Conservation (phyloP, 2,113 vertebrate species). For the Petroica traversi region DNA sequence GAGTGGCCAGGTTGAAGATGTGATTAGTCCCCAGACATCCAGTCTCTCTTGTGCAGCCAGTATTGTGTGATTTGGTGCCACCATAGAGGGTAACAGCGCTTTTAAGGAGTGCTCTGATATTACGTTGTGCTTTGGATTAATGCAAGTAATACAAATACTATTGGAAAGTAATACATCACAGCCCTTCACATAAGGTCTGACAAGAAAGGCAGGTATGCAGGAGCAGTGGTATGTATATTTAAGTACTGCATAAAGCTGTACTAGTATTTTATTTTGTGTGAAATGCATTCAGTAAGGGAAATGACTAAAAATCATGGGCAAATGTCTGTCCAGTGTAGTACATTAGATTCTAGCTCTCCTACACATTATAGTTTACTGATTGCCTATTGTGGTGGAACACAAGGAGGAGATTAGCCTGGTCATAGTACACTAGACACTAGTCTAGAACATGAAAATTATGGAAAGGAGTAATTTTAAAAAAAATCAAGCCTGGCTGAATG, state of each 20-base stretch:
- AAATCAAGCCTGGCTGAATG: not conserved
- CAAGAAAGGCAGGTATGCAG: not conserved
- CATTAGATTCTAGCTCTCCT: not conserved
- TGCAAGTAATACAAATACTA: not conserved
- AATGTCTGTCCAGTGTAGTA: slow-evolving; percentile 45
- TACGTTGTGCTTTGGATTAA: not conserved
- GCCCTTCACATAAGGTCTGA: not conserved
- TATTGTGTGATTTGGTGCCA: not conserved
- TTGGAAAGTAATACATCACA: slow-evolving; percentile 1
- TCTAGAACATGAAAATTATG: slow-evolving; percentile 1
- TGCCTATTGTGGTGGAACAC: slow-evolving; percentile 35
- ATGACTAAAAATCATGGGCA: slow-evolving; percentile 37
- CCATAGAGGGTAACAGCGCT: accelerated
- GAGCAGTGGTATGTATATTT: not conserved
- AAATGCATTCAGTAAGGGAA: slow-evolving; percentile 15
- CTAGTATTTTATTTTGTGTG: not conserved
- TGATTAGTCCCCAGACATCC: not conserved
- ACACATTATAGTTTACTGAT: slow-evolving; percentile 1
- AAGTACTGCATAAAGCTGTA: not conserved
- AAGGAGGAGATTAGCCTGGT: slow-evolving; percentile 38
- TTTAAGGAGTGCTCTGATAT: not conserved
- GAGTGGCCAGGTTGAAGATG: not conserved
- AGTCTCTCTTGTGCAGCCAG: not conserved
- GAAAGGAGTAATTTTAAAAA: not conserved
- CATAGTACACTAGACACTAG: not conserved